Base-by-base conservation (phyloP, 2,797 vertebrate species). In the Taeniopygia guttata region DNA sequence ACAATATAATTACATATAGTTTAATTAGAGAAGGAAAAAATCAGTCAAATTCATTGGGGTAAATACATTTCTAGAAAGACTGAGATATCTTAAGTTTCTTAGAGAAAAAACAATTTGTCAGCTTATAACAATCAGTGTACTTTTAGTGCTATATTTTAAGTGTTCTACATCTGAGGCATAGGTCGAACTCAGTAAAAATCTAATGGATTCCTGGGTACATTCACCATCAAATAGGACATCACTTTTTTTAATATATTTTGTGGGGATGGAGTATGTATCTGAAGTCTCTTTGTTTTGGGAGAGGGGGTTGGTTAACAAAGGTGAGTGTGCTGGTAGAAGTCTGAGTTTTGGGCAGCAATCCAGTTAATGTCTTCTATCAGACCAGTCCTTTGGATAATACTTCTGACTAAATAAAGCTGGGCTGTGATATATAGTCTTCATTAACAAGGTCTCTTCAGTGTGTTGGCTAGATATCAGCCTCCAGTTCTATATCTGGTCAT, bases 191-290 rank as follows among this genome's bases (percentile, higher is more conserved):
- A 15, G 9, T 56, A 56, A 74, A 64, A 62, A 30, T 60, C 13
- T 23, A 7, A 18, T 36, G 17, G 69, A 17, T 63, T 84, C n/a
- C 9, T 52, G 29, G 36, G n/a, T 66, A n/a, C 10, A 4, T 82
- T 66, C 14, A 13, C 42, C 10, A 21, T 62, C 23, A 51, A 67
- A 72, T 3, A 84, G n/a, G 16, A 38, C 38, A 43, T 58, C 4
- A 3, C 1, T 64, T 63, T 54, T 64, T 51, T 27, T 2, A 18
- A 40, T 40, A 3, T 46, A 3, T n/a, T 59, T 68, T 46, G 3
- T 3, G 5, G 7, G 6, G 1, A 11, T 11, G 15, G 16, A 14
- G 2, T 34, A 2, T 49, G 8, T 51, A 17, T 10, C 22, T 7
- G 46, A 62, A 1, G 2, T 58, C 40, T 89, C 29, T 55, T 63